Evolutionary conservation across 2,888 invertebrate genomes (phyloP).

Genomic region (Bombylius discolor): DNA sequence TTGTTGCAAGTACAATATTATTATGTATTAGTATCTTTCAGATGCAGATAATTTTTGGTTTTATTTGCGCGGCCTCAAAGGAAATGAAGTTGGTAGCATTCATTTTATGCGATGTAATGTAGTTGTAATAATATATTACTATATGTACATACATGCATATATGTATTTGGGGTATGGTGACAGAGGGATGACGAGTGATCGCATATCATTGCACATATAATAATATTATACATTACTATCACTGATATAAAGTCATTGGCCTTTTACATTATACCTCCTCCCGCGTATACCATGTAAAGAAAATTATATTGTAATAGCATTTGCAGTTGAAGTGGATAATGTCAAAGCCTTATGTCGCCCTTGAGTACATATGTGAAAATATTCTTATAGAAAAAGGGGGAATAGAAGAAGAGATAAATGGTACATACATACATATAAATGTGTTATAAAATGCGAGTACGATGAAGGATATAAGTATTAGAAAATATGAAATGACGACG

Average conservation of each 20-base stretch:
- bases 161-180: background rate
- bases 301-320: background rate
- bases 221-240: no score
- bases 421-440: no score
- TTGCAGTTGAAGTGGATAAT: background rate
- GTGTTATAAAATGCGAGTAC: no score
- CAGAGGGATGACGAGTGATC: background rate
- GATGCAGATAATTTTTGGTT: background rate
- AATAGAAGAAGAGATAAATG: no score
- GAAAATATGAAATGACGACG: background rate
- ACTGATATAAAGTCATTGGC: background rate
- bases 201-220: background rate
- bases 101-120: no score
- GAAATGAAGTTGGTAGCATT: background rate
- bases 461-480: no score
- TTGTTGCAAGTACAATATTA: no score
- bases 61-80: background rate
- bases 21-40: background rate
- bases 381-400: background rate
- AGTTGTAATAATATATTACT: background rate
- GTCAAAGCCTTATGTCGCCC: background rate
- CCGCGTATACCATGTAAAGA: no score
- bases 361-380: background rate
- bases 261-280: background rate
- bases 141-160: background rate